Conservation (phyloP, 2,888 invertebrate genomes). For the Micoletzkya japonica region DNA sequence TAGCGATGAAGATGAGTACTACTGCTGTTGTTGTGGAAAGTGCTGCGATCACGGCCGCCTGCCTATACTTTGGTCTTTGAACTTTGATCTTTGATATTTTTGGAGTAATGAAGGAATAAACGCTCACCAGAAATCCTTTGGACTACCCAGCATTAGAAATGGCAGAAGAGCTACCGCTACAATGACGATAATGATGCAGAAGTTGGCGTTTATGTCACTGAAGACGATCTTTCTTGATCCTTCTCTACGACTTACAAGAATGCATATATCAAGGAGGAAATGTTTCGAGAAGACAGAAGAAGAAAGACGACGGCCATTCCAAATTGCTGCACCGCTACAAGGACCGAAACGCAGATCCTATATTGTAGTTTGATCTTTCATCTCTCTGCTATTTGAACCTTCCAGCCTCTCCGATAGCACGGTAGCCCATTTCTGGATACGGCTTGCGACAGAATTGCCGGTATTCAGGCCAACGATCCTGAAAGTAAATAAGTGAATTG, state of each 20-base stretch:
- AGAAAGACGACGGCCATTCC: constrained; percentile 41
- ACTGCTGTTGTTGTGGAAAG: constrained; percentile 14
- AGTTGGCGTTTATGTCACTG: constrained; percentile 34
- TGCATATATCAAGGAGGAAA: constrained; percentile 30
- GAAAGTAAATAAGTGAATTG: no score
- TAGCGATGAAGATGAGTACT: constrained; percentile 22
- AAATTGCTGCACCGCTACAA: constrained; percentile 32
- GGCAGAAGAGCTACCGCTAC: constrained; percentile 40
- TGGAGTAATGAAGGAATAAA: no score
- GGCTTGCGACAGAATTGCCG: constrained; percentile 22
- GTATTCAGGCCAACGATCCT: constrained; percentile 29
- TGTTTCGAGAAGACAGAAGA: constrained; percentile 41
- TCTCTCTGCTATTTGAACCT: constrained; percentile 1
- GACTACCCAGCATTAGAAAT: constrained; percentile 39
- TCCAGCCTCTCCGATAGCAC: constrained; percentile 23
- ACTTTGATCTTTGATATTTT: no score
- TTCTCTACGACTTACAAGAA: constrained; percentile 12
- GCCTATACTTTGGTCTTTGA: constrained; percentile 9
- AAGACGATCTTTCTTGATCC: no score
- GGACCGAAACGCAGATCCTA: neutral
- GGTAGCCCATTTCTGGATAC: constrained; percentile 29
- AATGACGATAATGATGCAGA: constrained; percentile 39
- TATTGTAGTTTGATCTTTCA: neutral
- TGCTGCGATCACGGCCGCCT: constrained; percentile 8
- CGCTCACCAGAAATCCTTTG: constrained; percentile 45